Base-by-base conservation (phyloP, 2,113 vertebrate genomes). In the Aegypius monachus region DNA sequence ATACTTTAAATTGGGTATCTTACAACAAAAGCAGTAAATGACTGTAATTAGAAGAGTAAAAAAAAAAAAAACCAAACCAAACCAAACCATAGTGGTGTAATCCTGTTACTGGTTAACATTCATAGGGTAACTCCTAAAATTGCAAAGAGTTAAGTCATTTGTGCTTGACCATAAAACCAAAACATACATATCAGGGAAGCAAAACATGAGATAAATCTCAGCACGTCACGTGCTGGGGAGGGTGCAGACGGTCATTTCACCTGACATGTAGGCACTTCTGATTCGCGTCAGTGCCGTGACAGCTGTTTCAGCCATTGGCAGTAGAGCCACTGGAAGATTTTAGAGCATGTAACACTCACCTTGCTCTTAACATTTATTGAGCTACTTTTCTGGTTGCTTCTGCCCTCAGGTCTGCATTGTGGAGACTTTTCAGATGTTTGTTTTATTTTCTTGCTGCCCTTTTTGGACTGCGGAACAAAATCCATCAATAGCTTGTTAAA, bases 401-500 rank as follows among this genome's bases (percentile, higher is more conserved):
- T 91, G 61, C 66, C 62, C 68, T 95, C 93, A 32, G 88, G 14
- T 83, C 75, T 78, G 89, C 32, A 25, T 25, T 1, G 65, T 40
- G 71, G 81, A 66, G 61, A 47, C 58, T 94, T 93, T 53, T 86
- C 70, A 55, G 88, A 8, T 29, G 34, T 70, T 74, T 77, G 63
- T 13, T 85, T 94, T 78, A 48, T 58, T 92, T 83, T 87, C 68
- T 59, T 78, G 79, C 32, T 72, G 70, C 77, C 75, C 56, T 91
- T 93, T 90, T 73, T 95, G 66, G 72, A 55, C 96, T 97, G 93
- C 52, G n/a, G 86, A 94, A 75, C 19, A 67, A 68, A 94, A 90
- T 18, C 26, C 3, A 82, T 58, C 59, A 71, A 56, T 42, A 70
- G 43, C 42, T 72, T 16, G 17, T 90, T 88, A 88, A 61, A 67